Conservation (phyloP, 2,888 invertebrate species). For the Rhimphoctona megacephalus region DNA sequence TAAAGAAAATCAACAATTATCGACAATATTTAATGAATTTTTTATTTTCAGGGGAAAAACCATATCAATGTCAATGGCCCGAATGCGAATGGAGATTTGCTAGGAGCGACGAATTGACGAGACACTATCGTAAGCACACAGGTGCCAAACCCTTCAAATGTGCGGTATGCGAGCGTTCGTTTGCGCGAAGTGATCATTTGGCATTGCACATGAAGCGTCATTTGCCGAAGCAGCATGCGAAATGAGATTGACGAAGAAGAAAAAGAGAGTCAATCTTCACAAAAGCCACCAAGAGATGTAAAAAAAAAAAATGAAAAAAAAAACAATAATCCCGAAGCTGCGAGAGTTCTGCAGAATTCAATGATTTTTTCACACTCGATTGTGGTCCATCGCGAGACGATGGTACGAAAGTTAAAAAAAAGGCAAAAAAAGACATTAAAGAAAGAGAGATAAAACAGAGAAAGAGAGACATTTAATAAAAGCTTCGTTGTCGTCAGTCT, state of each 20-base stretch:
- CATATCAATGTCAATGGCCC: slow-evolving; percentile 99
- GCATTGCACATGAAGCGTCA: slow-evolving; percentile 99
- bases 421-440: background rate
- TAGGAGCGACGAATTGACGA: slow-evolving; percentile 97
- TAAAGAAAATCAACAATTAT: background rate
- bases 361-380: background rate
- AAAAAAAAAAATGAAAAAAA: slow-evolving; percentile 1
- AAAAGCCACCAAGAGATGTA: background rate
- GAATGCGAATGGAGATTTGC: slow-evolving; percentile 99
- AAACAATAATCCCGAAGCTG: background rate
- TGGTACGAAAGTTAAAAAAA: background rate
- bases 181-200: slow-evolving; percentile 97
- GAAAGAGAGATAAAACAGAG: background rate
- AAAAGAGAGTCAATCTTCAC: background rate
- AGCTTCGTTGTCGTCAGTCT: slow-evolving; percentile 3
- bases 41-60: slow-evolving; percentile 94
- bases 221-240: slow-evolving; percentile 93
- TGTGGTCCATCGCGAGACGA: background rate
- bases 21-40: background rate
- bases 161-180: slow-evolving; percentile 96
- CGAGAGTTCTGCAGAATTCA: background rate
- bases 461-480: background rate
- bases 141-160: slow-evolving; percentile 99
- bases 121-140: slow-evolving; percentile 98
- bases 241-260: slow-evolving; percentile 85